Percentiles rank a stretch among this genome's conserved stretches.
phyloP scores from a whole-genome alignment of 2,888 invertebrate species.

The Agriopis leucophaearia region DNA sequence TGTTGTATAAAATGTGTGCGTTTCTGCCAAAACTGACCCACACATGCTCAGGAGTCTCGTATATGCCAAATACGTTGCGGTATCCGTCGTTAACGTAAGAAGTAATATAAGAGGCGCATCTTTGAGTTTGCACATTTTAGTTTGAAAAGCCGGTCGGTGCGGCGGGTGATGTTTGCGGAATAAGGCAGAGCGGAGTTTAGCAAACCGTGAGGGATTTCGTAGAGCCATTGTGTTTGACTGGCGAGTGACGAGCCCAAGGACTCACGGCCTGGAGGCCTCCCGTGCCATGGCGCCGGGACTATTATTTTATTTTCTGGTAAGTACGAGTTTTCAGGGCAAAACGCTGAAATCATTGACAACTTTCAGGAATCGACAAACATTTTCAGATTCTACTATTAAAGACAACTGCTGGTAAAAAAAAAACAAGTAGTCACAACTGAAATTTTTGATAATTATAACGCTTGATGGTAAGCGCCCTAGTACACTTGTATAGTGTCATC shows the following conservation, averaged over 20 bases:
- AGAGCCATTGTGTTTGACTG: slow-evolving; percentile 54
- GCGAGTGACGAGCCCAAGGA: slow-evolving; percentile 51
- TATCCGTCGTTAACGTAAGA: slow-evolving; percentile 83
- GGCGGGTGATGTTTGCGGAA: slow-evolving; percentile 80
- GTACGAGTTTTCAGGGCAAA: slow-evolving; percentile 47
- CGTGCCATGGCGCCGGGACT: slow-evolving; percentile 82
- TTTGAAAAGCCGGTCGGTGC: slow-evolving; percentile 80
- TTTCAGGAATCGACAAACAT: not conserved
- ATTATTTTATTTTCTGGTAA: slow-evolving; percentile 75
- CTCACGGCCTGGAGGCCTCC: slow-evolving; percentile 72
- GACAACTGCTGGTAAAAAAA: not conserved
- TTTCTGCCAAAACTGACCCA: slow-evolving; percentile 71
- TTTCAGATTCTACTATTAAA: not conserved
- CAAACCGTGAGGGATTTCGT: slow-evolving; percentile 53
- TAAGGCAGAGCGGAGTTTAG: slow-evolving; percentile 70
- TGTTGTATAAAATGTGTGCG: slow-evolving; percentile 1
- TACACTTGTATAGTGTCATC: not conserved
- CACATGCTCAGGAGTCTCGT: slow-evolving; percentile 63
- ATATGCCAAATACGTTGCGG: slow-evolving; percentile 85
- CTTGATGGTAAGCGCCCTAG: slow-evolving; percentile 1
- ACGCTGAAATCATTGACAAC: not conserved
- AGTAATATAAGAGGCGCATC: slow-evolving; percentile 86
- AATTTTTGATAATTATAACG: not conserved
- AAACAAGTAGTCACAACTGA: not conserved
- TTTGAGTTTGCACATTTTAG: slow-evolving; percentile 85